Evolutionary conservation across 2,113 vertebrate species (phyloP).

Genomic region (Pagrus major): DNA sequence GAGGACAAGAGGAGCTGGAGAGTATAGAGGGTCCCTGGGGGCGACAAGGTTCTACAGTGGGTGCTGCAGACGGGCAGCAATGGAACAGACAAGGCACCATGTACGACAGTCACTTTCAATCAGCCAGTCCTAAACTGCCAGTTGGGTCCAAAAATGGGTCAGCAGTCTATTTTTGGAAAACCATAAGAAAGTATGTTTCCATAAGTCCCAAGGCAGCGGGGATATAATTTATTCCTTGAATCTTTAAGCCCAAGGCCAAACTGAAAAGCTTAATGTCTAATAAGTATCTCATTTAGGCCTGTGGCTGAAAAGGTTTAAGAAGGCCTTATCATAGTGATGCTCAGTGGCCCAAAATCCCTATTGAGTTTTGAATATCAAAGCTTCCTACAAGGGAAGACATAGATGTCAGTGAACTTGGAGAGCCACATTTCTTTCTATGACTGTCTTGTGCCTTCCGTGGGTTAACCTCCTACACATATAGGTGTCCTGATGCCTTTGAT

Average conservation of each 20-base stretch:
- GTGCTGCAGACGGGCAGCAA: background rate
- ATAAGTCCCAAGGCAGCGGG: constrained; percentile 33
- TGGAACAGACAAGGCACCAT: constrained; percentile 50
- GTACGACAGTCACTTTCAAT: constrained; percentile 61
- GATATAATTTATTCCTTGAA: constrained; percentile 57
- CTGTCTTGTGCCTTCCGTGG: background rate
- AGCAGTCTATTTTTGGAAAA: constrained; percentile 37
- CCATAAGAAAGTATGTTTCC: constrained; percentile 32
- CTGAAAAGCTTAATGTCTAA: constrained; percentile 59
- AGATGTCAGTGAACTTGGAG: constrained; percentile 35
- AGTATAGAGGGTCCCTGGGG: background rate
- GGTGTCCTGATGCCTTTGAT: constrained; percentile 28
- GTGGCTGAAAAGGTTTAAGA: constrained; percentile 51
- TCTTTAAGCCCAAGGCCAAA: constrained; percentile 52
- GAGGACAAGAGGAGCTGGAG: background rate
- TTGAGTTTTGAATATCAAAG: constrained; percentile 55
- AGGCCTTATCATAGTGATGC: constrained; percentile 42
- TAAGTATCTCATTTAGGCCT: constrained; percentile 63
- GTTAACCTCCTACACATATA: constrained; percentile 39
- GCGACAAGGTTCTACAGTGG: constrained; percentile 10
- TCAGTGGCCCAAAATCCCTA: constrained; percentile 38
- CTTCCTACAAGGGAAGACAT: constrained; percentile 27
- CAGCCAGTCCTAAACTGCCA: background rate
- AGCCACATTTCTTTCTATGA: background rate
- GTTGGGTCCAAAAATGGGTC: constrained; percentile 51